Percentiles rank a stretch among this genome's conserved stretches.
phyloP scores from a whole-genome alignment of 2,113 vertebrate genomes.

The Corvus cornix region DNA sequence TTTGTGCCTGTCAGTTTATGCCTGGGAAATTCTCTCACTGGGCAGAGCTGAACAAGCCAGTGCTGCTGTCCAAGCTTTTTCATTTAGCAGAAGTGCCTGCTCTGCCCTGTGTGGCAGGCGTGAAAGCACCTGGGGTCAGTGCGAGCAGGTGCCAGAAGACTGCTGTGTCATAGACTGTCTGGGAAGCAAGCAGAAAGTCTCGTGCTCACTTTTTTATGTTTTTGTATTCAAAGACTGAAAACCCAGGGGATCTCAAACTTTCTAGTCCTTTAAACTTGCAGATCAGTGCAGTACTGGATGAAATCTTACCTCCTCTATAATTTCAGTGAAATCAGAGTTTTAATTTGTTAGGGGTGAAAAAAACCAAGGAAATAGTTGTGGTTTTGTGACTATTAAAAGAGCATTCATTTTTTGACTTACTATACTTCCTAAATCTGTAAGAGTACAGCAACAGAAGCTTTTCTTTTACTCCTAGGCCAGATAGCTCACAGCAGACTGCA shows the following conservation, averaged over 20 bases:
- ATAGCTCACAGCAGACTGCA: neutral
- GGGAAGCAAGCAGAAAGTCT: neutral
- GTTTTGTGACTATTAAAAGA: neutral
- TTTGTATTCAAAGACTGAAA: neutral
- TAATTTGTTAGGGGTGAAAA: neutral
- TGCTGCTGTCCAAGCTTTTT: neutral
- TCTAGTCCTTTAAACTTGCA: neutral
- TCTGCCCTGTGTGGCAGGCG: neutral
- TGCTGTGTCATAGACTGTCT: neutral
- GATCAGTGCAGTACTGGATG: neutral
- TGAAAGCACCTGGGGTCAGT: neutral
- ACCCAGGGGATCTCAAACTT: neutral
- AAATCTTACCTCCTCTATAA: neutral
- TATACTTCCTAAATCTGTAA: neutral
- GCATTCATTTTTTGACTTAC: neutral
- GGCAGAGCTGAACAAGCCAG: rapidly evolving
- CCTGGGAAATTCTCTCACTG: neutral
- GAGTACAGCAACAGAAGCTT: neutral
- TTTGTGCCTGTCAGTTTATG: rapidly evolving
- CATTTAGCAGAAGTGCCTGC: neutral
- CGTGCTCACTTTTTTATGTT: neutral
- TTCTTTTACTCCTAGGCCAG: neutral
- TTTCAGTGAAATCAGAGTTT: neutral
- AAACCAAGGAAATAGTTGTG: neutral
- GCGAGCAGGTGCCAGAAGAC: neutral